Conservation (phyloP, 2,888 invertebrate genomes). For the Meta bourneti region DNA sequence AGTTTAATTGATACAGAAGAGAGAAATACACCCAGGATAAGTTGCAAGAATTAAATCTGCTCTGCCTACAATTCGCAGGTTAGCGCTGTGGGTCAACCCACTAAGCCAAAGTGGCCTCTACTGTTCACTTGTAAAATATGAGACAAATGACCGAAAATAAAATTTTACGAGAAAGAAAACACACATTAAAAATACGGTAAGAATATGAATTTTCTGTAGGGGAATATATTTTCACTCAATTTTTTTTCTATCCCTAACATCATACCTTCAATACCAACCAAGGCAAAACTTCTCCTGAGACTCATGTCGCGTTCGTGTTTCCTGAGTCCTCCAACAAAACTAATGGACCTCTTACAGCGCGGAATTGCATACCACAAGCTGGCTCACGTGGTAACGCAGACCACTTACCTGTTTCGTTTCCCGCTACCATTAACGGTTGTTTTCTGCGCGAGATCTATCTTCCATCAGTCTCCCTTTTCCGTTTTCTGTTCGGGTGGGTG, state of each 20-base stretch:
- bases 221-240: no score
- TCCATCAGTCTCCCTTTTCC: not conserved
- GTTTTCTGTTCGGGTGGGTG: not conserved
- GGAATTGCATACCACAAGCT: not conserved
- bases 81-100: no score
- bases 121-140: no score
- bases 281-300: not conserved
- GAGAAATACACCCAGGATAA: no score
- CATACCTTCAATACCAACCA: not conserved
- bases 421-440: slow-evolving; percentile 1
- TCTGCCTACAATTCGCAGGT: no score
- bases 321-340: not conserved
- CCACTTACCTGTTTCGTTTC: slow-evolving; percentile 35
- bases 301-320: not conserved
- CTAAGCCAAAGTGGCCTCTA: no score
- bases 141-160: no score
- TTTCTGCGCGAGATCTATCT: not conserved
- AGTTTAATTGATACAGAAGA: no score
- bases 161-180: no score
- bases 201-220: no score
- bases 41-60: no score
- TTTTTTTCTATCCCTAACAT: not conserved
- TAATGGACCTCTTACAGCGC: slow-evolving; percentile 46
- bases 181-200: no score
- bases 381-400: not conserved